Conservation (phyloP, 1,140 invertebrate species). For the Lordiphosa clarofinis region DNA sequence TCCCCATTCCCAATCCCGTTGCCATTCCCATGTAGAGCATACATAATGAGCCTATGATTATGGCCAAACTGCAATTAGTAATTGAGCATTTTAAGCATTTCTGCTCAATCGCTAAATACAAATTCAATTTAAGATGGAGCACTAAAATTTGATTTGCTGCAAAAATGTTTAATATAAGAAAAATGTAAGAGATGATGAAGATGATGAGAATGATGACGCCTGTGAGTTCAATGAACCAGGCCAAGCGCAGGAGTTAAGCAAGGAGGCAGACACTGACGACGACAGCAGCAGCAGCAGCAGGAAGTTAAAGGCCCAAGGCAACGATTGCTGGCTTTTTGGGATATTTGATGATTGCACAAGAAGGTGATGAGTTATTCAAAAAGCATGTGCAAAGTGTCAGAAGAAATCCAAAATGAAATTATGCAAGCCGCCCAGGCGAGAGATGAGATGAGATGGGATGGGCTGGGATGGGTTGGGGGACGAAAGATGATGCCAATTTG, state of each 20-base stretch:
- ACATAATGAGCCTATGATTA: slow-evolving; percentile 52
- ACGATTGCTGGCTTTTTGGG: slow-evolving; percentile 26
- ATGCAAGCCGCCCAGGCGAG: slow-evolving; percentile 26
- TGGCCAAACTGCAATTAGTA: slow-evolving; percentile 60
- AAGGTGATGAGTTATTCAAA: slow-evolving; percentile 70
- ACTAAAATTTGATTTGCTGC: slow-evolving; percentile 13
- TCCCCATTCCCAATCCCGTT: background rate
- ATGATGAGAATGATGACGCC: slow-evolving; percentile 14
- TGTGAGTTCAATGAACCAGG: slow-evolving; percentile 58
- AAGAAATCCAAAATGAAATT: slow-evolving; percentile 74
- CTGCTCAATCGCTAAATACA: slow-evolving; percentile 27
- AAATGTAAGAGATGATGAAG: slow-evolving; percentile 3
- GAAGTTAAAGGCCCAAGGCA: slow-evolving; percentile 54
- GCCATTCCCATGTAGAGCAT: slow-evolving; percentile 28
- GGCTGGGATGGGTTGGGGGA: background rate
- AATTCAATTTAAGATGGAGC: slow-evolving; percentile 22
- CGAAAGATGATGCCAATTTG: slow-evolving; percentile 21
- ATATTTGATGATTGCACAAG: slow-evolving; percentile 35
- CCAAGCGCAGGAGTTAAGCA: background rate
- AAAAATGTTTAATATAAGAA: background rate
- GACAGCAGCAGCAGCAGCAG: slow-evolving; percentile 24
- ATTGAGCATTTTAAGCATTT: slow-evolving; percentile 45
- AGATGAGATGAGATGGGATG: background rate
- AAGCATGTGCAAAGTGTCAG: slow-evolving; percentile 71
- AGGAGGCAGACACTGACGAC: slow-evolving; percentile 18